Evolutionary conservation across 2,888 invertebrate genomes (phyloP).

Genomic region (Cyrtodaria siliqua): DNA sequence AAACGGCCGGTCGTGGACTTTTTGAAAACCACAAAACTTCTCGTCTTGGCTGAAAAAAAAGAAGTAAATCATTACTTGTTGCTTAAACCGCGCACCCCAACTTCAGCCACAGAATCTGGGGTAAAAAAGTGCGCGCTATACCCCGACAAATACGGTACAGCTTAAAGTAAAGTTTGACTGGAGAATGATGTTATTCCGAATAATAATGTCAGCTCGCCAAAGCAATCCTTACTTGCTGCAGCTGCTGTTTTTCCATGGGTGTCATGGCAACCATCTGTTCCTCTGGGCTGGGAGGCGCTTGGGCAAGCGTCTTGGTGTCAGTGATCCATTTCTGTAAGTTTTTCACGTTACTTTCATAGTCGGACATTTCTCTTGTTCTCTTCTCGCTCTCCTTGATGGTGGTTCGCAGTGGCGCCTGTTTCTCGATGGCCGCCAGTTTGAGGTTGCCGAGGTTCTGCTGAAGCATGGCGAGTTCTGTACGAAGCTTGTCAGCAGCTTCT

Average conservation of each 20-base stretch:
- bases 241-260: conserved; percentile 67
- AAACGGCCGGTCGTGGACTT: too few relatives aligned
- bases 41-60: too few relatives aligned
- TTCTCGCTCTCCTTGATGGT: conserved; percentile 79
- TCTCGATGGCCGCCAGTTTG: conserved; percentile 76
- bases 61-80: too few relatives aligned
- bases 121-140: too few relatives aligned
- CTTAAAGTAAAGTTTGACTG: too few relatives aligned
- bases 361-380: conserved; percentile 77
- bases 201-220: too few relatives aligned
- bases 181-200: too few relatives aligned
- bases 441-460: conserved; percentile 78
- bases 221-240: conserved; percentile 75
- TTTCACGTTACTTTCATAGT: conserved; percentile 75
- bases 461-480: conserved; percentile 74
- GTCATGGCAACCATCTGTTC: conserved; percentile 43
- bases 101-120: too few relatives aligned
- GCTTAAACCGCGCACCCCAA: too few relatives aligned
- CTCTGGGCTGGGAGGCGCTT: conserved; percentile 56
- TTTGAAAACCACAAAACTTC: too few relatives aligned
- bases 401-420: conserved; percentile 71
- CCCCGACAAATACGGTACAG: too few relatives aligned
- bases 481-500: conserved; percentile 73
- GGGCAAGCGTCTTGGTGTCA: conserved; percentile 75
- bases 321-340: conserved; percentile 81